Conservation (phyloP, 2,113 vertebrate genomes). For the Paralichthys olivaceus region DNA sequence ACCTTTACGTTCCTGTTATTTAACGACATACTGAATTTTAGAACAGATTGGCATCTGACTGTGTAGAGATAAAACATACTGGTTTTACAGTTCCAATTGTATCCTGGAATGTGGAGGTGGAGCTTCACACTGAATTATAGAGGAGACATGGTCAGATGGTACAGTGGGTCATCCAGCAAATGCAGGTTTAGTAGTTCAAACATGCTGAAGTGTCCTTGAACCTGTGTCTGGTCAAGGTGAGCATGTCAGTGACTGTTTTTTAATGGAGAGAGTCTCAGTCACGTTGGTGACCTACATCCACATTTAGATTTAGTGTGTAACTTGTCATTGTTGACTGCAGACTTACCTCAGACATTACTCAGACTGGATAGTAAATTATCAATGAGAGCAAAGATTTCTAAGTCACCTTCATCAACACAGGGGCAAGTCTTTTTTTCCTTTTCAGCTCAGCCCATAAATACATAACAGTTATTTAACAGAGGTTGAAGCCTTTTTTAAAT, state of each 20-base stretch:
- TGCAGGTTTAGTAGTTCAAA: constrained; percentile 18
- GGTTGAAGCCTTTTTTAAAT: not conserved
- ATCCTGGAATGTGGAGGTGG: not conserved
- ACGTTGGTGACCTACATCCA: constrained; percentile 28
- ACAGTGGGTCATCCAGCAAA: constrained; percentile 10
- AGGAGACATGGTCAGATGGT: constrained; percentile 13
- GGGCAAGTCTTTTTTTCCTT: not conserved
- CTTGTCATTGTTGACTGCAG: constrained; percentile 42
- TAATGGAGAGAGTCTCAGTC: constrained; percentile 6
- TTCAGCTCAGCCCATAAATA: not conserved
- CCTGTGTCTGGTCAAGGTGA: constrained; percentile 7
- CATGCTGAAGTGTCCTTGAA: constrained; percentile 36
- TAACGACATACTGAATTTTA: not conserved
- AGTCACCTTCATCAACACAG: constrained; percentile 46
- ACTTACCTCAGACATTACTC: constrained; percentile 41
- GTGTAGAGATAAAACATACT: not conserved
- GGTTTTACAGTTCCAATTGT: not conserved
- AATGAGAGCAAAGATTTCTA: constrained; percentile 26
- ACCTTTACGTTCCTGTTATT: constrained; percentile 28
- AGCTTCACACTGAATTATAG: constrained; percentile 6
- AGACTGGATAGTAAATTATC: constrained; percentile 43
- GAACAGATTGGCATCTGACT: not conserved
- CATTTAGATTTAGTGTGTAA: constrained; percentile 36
- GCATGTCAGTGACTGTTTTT: constrained; percentile 7
- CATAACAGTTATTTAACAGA: constrained; percentile 5